Evolutionary conservation across 2,797 vertebrate genomes (phyloP).

Genomic region (Thripadectes ignobilis): DNA sequence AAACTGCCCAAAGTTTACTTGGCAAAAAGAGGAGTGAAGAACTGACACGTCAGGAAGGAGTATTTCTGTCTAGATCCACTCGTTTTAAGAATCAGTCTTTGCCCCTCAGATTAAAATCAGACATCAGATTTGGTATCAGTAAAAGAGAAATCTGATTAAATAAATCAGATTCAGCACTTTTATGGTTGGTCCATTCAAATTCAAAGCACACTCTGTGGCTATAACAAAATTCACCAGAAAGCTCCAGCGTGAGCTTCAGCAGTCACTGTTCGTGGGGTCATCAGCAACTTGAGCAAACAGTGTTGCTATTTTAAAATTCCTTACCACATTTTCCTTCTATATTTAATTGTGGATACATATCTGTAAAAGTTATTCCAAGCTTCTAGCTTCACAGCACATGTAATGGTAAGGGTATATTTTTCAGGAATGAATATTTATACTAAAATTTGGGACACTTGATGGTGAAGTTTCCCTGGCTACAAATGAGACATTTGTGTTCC

Average conservation of each 20-base stretch:
- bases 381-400: background rate
- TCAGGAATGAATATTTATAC: accelerated
- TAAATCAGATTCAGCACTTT: background rate
- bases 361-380: background rate
- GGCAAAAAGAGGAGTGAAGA: background rate
- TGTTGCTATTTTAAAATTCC: background rate
- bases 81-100: background rate
- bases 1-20: background rate
- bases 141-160: background rate
- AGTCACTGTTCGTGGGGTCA: background rate
- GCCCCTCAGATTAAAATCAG: background rate
- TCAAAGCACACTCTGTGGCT: background rate
- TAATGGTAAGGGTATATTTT: background rate
- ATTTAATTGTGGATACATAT: background rate
- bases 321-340: background rate
- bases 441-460: background rate
- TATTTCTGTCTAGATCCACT: background rate
- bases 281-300: background rate
- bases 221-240: background rate
- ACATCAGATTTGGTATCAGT: background rate
- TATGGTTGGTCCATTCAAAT: background rate
- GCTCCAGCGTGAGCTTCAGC: background rate
- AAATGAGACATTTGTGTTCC: background rate
- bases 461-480: background rate
- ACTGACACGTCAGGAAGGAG: background rate